Evolutionary conservation across 1,140 invertebrate species (phyloP), one percentile per base, ranked within the genome.

Genomic region (Chionoecetes opilio): DNA sequence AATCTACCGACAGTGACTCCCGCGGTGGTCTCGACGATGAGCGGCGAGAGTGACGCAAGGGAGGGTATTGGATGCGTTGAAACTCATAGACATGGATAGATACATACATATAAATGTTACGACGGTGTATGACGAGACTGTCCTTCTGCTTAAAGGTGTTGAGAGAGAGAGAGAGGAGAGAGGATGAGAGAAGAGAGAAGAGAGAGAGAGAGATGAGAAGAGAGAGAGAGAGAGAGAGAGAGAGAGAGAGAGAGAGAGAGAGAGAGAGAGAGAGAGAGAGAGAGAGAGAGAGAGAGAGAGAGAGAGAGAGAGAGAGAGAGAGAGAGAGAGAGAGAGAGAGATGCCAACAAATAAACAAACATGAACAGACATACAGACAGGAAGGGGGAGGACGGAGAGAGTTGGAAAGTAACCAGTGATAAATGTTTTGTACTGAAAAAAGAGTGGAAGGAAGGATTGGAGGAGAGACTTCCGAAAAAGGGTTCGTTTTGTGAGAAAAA

Each of bases 111-210:
- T n/a, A n/a, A n/a, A n/a, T n/a, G n/a, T n/a, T n/a, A n/a, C n/a
- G n/a, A 17, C 46, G 46, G 46, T 17, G 46, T 9, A 17, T 17
- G 46, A 53, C 46, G 46, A 53, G 46, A 53, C 46, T 9, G 21
- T 53, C 8, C 46, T 9, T 17, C 21, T 53, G 46, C 21, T 53
- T 9, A 53, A 14, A 17, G 21, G 38, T 75, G 26, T 11, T 75
- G 21, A 17, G 63, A 75, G 63, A 75, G 63, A 75, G 63, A 75
- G 63, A 75, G 63, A 75, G 63, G n/a, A 75, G 63, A 75, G 63
- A 75, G 63, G n/a, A 26, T n/a, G 63, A 75, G 63, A 75, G 63
- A 75, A 26, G n/a, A 26, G n/a, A 26, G n/a, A 26, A 75, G 63
- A 75, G 63, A 75, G 63, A 75, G 26, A 75, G 63, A 75, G 63